Base-by-base conservation (phyloP, 2,113 vertebrate species). In the Erythrocebus patas region DNA sequence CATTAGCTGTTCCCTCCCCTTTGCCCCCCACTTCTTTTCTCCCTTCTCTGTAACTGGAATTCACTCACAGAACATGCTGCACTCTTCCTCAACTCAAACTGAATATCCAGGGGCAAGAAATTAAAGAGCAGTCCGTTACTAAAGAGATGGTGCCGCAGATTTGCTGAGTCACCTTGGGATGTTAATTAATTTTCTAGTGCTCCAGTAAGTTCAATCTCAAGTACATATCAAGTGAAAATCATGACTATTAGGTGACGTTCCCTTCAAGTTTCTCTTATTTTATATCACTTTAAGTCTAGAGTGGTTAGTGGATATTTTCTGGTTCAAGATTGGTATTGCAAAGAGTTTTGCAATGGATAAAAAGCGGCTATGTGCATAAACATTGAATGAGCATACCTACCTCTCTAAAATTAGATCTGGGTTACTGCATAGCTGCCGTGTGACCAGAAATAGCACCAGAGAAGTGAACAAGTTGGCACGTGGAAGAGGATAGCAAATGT, bases 81-180 rank as follows among this genome's bases (percentile, higher is more conserved):
- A 4, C 98, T 91, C 68, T 70, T 4, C 95, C 48, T 96, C 95
- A 76, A 61, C 98, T 86, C 83, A 0, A 55, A 1, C 45, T 22
- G 97, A 89, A 88, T 59, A 32, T 90, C 97, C n/a, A 55, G 93
- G 48, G 76, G 85, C 92, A 23, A 32, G 70, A 93, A 96, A 90
- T 32, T 79, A 43, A 78, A 93, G 90, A 43, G 70, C 45, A 20
- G 30, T 10, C 23, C 55, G 23, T n/a, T 25, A 59, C 68, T 45
- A 11, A 64, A 61, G 72, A 30, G 83, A 61, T 72, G 75, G 38
- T 13, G 75, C 83, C 72, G 52, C 7, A 81, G 78, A 61, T 86
- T 55, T 0, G 1, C 59, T 35, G 96, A 96, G 87, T 94, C 95
- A 59, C 30, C 30, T 13, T 52, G 1, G 17, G 81, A 20, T 27